These are phyloP conservation scores for Solenopsis invicta DNA, from an alignment of 1,140 invertebrate species.

Conservation along the genomic window DNA sequence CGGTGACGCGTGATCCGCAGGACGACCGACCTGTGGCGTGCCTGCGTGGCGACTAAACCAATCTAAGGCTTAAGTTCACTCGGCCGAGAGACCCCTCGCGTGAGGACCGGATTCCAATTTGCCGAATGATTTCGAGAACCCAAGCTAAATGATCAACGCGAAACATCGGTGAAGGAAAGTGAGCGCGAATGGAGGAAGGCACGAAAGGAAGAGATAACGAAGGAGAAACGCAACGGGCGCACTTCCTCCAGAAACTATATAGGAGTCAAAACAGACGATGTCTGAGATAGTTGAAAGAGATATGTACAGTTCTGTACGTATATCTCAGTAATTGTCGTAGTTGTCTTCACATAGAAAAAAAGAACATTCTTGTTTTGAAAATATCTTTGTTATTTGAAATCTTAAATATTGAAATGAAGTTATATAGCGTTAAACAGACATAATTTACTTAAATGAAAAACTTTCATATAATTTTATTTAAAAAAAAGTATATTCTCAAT, in stretches of 20 bases:
- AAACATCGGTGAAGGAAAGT: neutral
- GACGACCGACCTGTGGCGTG: slow-evolving; percentile 79
- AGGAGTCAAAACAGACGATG: neutral
- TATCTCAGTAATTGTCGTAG: neutral
- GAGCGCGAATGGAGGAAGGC: neutral
- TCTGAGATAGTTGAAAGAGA: neutral
- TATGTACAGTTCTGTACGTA: neutral
- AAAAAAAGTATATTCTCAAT: too few relatives aligned
- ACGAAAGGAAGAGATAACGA: neutral
- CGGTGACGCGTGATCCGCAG: slow-evolving; percentile 85
- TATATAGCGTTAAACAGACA: too few relatives aligned
- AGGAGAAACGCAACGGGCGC: neutral
- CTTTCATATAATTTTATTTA: too few relatives aligned
- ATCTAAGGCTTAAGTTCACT: slow-evolving; percentile 85
- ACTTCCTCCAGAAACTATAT: neutral
- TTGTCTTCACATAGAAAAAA: neutral
- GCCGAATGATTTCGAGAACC: slow-evolving; percentile 82
- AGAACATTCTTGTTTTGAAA: too few relatives aligned
- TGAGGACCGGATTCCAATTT: slow-evolving; percentile 80
- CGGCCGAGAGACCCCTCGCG: slow-evolving; percentile 79
- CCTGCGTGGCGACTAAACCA: slow-evolving; percentile 86
- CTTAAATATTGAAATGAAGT: too few relatives aligned
- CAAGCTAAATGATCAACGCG: slow-evolving; percentile 82
- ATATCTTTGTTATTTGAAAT: too few relatives aligned
- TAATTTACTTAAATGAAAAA: too few relatives aligned